Percentiles rank a stretch among this genome's conserved stretches.
Evolutionary conservation across 2,113 vertebrate genomes (phyloP).

Genomic region (Gallinago undulata): DNA sequence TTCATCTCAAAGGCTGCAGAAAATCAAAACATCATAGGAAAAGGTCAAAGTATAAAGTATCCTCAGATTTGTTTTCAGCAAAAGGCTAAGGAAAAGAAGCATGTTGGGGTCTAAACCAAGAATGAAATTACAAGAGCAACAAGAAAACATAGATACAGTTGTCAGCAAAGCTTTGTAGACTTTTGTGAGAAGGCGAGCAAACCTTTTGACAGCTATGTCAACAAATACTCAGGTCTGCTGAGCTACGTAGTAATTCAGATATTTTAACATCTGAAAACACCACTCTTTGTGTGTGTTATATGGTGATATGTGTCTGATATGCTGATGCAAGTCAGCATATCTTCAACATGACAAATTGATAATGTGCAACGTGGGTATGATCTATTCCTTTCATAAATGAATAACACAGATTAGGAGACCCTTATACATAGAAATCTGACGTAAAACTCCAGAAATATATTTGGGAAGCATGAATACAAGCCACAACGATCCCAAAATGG

Average conservation of each 20-base stretch:
- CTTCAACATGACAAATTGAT: background rate
- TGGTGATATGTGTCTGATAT: too few species aligned
- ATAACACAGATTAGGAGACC: background rate
- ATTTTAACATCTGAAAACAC: background rate
- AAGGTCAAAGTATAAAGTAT: background rate
- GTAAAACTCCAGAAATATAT: background rate
- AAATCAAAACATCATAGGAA: background rate
- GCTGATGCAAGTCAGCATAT: background rate
- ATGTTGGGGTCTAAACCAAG: background rate
- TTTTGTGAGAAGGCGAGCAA: background rate
- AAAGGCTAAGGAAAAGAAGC: background rate
- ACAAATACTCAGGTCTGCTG: background rate
- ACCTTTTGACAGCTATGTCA: background rate
- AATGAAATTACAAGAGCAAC: background rate
- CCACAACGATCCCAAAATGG: background rate
- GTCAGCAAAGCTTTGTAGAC: background rate
- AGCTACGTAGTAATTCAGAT: background rate
- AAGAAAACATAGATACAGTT: fast-evolving
- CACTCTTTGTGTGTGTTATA: background rate
- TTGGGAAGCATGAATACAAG: background rate
- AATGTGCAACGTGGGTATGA: background rate
- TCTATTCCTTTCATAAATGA: background rate
- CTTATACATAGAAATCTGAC: background rate
- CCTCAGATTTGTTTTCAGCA: background rate
- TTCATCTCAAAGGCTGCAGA: background rate